A percentile compares a stretch with the other conserved stretches of the same genome.
Conservation (phyloP, 2,888 invertebrate species). For the Clistopyga incitator region DNA sequence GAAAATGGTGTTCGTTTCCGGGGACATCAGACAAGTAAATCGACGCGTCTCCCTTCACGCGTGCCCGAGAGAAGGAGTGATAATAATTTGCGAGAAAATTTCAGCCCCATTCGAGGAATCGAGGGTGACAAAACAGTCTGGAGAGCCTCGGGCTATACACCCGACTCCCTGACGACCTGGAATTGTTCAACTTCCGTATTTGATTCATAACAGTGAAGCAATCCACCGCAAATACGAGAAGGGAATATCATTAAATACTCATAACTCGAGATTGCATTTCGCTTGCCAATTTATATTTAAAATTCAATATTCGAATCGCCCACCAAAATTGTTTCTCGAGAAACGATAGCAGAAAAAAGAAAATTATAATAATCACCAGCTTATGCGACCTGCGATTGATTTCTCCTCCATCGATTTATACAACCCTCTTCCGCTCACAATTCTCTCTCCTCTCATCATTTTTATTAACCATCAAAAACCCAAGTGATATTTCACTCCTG, state of each 20-base stretch:
- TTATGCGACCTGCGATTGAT: background rate
- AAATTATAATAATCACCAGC: background rate
- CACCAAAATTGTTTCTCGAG: background rate
- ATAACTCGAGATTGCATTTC: background rate
- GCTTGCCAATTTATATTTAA: background rate
- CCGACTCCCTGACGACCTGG: constrained; percentile 21
- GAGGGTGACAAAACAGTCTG: constrained; percentile 39
- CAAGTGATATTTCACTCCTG: constrained; percentile 8
- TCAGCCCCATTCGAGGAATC: constrained; percentile 35
- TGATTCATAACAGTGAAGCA: constrained; percentile 27
- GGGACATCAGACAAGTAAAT: constrained; percentile 48
- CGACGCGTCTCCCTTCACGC: constrained; percentile 8
- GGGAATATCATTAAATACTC: background rate
- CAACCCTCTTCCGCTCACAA: background rate
- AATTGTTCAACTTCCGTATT: constrained; percentile 56
- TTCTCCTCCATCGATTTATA: background rate
- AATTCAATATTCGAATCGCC: background rate
- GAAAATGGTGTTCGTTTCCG: constrained; percentile 56
- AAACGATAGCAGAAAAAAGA: background rate
- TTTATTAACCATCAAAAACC: constrained; percentile 34
- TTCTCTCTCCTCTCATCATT: constrained; percentile 13
- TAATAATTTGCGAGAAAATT: constrained; percentile 55
- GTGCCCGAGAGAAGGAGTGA: constrained; percentile 15
- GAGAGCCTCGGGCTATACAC: constrained; percentile 44
- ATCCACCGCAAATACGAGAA: background rate